Evolutionary conservation across 2,888 invertebrate genomes (phyloP), one percentile per base, ranked within the genome.

Genomic region (Agrochola litura): DNA sequence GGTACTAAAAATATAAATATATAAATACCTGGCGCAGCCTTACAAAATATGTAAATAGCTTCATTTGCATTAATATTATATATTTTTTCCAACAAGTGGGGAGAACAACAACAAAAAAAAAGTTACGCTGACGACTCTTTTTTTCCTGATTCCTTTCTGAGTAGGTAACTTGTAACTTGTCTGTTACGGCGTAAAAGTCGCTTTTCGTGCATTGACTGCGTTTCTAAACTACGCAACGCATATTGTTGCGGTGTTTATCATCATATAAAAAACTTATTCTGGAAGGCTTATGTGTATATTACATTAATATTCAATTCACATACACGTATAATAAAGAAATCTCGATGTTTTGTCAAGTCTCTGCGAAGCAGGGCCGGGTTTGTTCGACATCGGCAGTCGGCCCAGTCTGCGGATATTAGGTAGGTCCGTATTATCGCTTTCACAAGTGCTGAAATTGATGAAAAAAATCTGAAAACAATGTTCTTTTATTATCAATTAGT

Each of bases 401-500:
- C 14, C 12, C 12, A 43, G 41, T 58, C 61, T 30, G 61, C 43
- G 46, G 46, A 68, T 82, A 75, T 79, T 67, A n/a, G 6, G 9
- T 65, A 69, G 37, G 37, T 37, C 37, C 54, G 9, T 65, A 69
- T 73, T 61, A 69, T 61, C 10, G 9, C 49, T 71, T 49, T 56
- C 41, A 61, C 41, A 74, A 69, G 30, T 70, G 37, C n/a, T 60
- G 25, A 69, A 64, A 75, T 64, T 60, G 6, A 73, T 8, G 25
- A 37, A 64, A 73, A 69, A 67, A 76, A 54, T 10, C 6, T 56
- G 63, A 64, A 77, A 72, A 82, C 58, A 81, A 64, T 73, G 63
- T 75, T 72, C 37, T 79, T 81, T 73, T 81, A 76, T 81, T 82
- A 84, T 71, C 73, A 81, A 84, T 82, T 76, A 82, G 79, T 76